These are phyloP conservation scores for Muscidifurax raptorellus DNA, from an alignment of 1,140 invertebrate species.

Conservation along the genomic window DNA sequence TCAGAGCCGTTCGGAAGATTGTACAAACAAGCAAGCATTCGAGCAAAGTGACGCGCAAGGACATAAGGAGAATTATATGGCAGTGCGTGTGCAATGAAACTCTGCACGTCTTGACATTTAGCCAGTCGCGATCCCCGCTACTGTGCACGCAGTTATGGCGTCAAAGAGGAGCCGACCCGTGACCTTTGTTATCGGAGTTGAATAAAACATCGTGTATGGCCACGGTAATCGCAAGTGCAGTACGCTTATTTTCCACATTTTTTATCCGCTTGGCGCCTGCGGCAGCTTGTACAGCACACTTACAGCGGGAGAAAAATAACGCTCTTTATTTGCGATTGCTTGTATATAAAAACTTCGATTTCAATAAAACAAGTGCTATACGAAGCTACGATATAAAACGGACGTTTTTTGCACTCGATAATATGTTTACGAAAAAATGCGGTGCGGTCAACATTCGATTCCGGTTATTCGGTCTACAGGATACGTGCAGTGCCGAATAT, in stretches of 20 bases:
- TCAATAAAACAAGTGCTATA: too few species aligned
- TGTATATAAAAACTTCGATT: not conserved
- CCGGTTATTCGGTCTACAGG: not conserved
- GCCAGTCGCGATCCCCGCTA: not conserved
- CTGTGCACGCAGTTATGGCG: constrained; percentile 31
- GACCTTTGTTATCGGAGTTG: constrained; percentile 58
- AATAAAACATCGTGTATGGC: constrained; percentile 59
- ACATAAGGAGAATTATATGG: not conserved
- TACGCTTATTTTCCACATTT: not conserved
- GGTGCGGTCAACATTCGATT: not conserved
- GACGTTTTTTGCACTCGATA: not conserved
- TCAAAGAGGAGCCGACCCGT: constrained; percentile 53
- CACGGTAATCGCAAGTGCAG: constrained; percentile 24
- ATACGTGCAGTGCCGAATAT: too few species aligned
- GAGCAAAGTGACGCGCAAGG: not conserved
- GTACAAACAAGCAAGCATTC: not conserved
- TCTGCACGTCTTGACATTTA: not conserved
- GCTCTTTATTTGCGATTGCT: not conserved
- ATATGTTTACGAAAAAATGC: not conserved
- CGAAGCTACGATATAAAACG: not conserved
- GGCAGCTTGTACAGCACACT: not conserved
- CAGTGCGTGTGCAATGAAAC: not conserved
- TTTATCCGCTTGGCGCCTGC: not conserved
- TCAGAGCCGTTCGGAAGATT: not conserved
- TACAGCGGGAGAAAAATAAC: not conserved